A percentile compares a stretch with the other conserved stretches of the same genome.
Conservation (phyloP, 2,888 invertebrate species). For the Polyommatus iphigenia region DNA sequence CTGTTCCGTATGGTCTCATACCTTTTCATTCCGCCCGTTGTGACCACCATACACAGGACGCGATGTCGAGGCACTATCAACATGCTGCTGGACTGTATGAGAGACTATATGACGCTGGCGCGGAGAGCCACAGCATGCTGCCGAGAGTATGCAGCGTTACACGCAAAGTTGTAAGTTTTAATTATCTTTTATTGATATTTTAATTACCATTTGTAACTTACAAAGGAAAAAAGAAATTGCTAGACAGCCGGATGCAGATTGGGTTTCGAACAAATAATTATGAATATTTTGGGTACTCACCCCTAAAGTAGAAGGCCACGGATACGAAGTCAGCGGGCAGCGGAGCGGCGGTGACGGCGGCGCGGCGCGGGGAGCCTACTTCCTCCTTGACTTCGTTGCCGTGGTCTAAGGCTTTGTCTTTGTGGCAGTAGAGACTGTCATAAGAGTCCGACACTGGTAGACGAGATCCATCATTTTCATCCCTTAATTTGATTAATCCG, state of each 20-base stretch:
- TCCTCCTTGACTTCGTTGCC: too few relatives aligned
- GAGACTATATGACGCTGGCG: conserved; percentile 62
- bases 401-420: too few relatives aligned
- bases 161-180: conserved; percentile 59
- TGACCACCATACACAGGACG: conserved; percentile 52
- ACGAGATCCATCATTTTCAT: too few relatives aligned
- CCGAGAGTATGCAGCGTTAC: conserved; percentile 61
- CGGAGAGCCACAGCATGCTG: conserved; percentile 65
- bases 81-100: conserved; percentile 53
- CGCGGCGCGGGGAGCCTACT: too few relatives aligned
- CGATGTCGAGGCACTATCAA: conserved; percentile 49
- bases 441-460: too few relatives aligned
- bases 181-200: background rate
- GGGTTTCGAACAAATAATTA: too few relatives aligned
- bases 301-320: too few relatives aligned
- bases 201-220: background rate
- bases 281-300: too few relatives aligned
- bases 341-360: too few relatives aligned
- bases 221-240: background rate
- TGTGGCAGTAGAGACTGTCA: too few relatives aligned
- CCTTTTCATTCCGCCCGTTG: conserved; percentile 47
- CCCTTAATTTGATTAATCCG: too few relatives aligned
- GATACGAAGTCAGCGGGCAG: too few relatives aligned
- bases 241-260: background rate
- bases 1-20: conserved; percentile 51